A percentile compares a stretch with the other conserved stretches of the same genome.
Evolutionary conservation across 2,888 invertebrate genomes (phyloP).

Genomic region (Hypselothyrea guttata): DNA sequence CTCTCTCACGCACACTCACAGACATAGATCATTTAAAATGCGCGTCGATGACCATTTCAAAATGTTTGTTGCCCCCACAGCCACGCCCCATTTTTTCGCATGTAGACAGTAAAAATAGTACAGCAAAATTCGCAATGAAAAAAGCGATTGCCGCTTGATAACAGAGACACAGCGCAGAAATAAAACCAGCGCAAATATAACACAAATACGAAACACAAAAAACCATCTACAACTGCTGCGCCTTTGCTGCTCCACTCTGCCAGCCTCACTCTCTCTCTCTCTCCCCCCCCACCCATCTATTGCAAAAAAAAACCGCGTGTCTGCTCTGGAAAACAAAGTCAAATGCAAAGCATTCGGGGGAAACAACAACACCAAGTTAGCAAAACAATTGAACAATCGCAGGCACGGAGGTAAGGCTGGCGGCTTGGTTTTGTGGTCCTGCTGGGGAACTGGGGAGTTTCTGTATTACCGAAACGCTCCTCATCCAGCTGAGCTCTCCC

Average conservation of each 20-base stretch:
- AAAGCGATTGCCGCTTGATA: slow-evolving; percentile 75
- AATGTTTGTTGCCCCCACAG: slow-evolving; percentile 57
- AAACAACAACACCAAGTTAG: slow-evolving; percentile 67
- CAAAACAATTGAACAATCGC: slow-evolving; percentile 77
- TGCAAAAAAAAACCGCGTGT: slow-evolving; percentile 66
- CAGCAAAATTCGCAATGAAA: slow-evolving; percentile 35
- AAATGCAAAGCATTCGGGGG: slow-evolving; percentile 70
- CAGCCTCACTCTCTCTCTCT: slow-evolving; percentile 1
- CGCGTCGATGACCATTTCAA: slow-evolving; percentile 79
- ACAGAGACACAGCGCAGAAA: slow-evolving; percentile 67
- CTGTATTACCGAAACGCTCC: slow-evolving; percentile 10
- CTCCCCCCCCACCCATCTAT: not conserved
- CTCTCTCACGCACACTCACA: slow-evolving; percentile 19
- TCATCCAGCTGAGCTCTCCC: slow-evolving; percentile 11
- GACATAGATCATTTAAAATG: slow-evolving; percentile 79
- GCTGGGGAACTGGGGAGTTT: slow-evolving; percentile 22
- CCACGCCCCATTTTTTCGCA: slow-evolving; percentile 40
- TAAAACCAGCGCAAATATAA: slow-evolving; percentile 71
- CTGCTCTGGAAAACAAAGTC: slow-evolving; percentile 75
- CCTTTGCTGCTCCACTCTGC: slow-evolving; percentile 33
- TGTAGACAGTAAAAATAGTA: slow-evolving; percentile 73
- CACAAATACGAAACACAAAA: slow-evolving; percentile 71
- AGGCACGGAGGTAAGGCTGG: slow-evolving; percentile 50
- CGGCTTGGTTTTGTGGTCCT: slow-evolving; percentile 43
- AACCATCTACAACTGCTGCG: slow-evolving; percentile 72